Base-by-base conservation (phyloP, 1,140 invertebrate species). In the Phocides pigmalion region DNA sequence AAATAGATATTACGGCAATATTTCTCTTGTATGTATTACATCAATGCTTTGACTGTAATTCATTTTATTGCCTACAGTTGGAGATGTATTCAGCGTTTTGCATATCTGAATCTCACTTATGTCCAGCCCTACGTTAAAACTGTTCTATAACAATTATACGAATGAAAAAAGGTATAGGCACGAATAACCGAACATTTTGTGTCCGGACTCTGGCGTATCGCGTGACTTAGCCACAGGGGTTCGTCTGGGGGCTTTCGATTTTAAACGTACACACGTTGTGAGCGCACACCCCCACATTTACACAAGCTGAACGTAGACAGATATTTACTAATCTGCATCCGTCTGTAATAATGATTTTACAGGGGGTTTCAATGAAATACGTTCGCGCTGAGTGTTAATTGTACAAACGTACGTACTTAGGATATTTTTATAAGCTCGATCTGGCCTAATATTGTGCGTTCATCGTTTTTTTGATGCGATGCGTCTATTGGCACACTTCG, bases 211-310 rank as follows among this genome's bases (percentile, higher is more conserved):
- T 19, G 14, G 46, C 17, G 8, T 11, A 54, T 54, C 51, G 51
- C 35, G 51, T 54, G 51, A 54, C 20, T 12, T 35, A 54, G 51
- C 37, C 37, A 14, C 12, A 17, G 25, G 51, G 51, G 51, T 41
- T 54, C 37, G 37, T 54, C 37, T 16, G 46, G 37, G 51, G 51
- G 6, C n/a, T 54, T 54, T 54, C 20, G 37, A 42, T 54, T 54
- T 42, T 25, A 54, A 42, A 54, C 37, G 51, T 37, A 54, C 22
- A 54, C 37, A 54, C 42, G 39, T 41, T 42, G 51, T 54, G 16
- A 42, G 37, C 17, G 19, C 2, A 15, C 32, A 22, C 19, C 51
- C 47, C 37, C 12, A 54, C 51, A 54, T 54, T 54, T 47, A 25
- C 51, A 54, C 51, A 22, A 22, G 35, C 51, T 14, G 12, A 54